Conservation (phyloP, 2,888 invertebrate species). For the Lasioglossum leucozonium region DNA sequence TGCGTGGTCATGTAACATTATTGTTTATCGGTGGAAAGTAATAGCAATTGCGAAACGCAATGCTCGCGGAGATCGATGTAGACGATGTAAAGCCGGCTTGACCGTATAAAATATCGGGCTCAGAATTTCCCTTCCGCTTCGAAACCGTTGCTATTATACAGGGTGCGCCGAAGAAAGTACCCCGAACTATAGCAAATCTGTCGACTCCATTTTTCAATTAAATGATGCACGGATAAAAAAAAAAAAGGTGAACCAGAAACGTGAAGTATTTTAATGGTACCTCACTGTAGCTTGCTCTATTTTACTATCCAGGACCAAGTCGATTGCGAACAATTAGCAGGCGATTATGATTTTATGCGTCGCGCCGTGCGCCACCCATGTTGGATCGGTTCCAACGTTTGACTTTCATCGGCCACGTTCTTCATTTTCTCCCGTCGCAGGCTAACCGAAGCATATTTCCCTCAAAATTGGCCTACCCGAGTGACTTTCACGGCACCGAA, state of each 20-base stretch:
- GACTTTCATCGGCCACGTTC: slow-evolving; percentile 76
- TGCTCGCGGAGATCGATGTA: slow-evolving; percentile 16
- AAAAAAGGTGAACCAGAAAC: too few species aligned
- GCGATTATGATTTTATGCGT: slow-evolving; percentile 48
- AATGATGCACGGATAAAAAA: too few species aligned
- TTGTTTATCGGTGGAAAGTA: slow-evolving; percentile 35
- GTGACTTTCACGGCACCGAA: slow-evolving; percentile 62
- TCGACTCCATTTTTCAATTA: too few species aligned
- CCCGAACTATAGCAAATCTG: too few species aligned
- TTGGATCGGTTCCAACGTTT: slow-evolving; percentile 74
- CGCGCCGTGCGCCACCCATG: slow-evolving; percentile 15
- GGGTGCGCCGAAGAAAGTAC: not conserved
- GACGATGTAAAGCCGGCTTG: not conserved
- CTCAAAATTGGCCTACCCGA: slow-evolving; percentile 55
- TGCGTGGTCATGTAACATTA: not conserved
- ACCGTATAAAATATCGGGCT: slow-evolving; percentile 36
- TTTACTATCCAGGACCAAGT: not conserved
- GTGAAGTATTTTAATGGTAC: too few species aligned
- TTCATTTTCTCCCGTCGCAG: slow-evolving; percentile 67
- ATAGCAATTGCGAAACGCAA: slow-evolving; percentile 19
- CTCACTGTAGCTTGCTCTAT: too few species aligned
- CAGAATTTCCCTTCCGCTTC: slow-evolving; percentile 63
- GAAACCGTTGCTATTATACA: slow-evolving; percentile 31
- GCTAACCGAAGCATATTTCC: slow-evolving; percentile 62
- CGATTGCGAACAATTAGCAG: slow-evolving; percentile 47